A percentile compares a stretch with the other conserved stretches of the same genome.
These are phyloP conservation scores for Haliaeetus leucogaster DNA, from an alignment of 2,113 vertebrate genomes.

Conservation along the genomic window DNA sequence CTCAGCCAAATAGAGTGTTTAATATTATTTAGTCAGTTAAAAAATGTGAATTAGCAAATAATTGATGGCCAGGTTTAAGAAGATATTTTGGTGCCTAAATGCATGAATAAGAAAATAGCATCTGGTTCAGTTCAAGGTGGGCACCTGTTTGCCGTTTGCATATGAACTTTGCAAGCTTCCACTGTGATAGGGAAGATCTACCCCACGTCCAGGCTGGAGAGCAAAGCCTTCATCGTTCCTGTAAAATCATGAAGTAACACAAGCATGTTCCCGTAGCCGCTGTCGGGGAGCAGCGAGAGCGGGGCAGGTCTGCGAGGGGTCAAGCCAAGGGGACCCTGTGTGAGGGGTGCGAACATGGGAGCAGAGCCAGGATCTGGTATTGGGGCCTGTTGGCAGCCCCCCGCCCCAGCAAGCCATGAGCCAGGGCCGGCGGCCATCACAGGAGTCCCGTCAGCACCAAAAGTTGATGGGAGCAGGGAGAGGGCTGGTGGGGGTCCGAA, in stretches of 20 bases:
- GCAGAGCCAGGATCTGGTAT: background rate
- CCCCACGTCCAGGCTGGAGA: background rate
- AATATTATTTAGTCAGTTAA: background rate
- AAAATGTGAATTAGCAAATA: background rate
- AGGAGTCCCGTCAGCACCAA: background rate
- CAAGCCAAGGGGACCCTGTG: accelerated
- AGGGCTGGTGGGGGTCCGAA: background rate
- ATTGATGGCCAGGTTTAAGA: background rate
- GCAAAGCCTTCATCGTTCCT: background rate
- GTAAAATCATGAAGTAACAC: background rate
- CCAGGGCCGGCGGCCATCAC: background rate
- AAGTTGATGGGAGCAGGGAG: background rate
- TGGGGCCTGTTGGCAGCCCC: accelerated
- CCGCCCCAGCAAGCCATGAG: background rate
- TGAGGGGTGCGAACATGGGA: background rate
- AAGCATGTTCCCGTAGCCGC: background rate
- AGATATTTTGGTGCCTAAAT: background rate
- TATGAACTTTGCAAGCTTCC: background rate
- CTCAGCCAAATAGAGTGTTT: background rate
- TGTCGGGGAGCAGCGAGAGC: background rate
- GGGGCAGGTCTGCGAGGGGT: background rate
- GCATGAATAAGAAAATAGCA: background rate
- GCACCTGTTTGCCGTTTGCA: background rate
- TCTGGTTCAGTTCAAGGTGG: background rate
- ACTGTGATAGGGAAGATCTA: background rate